Base-by-base conservation (phyloP, 2,888 invertebrate species). In the Dolichopus griseipennis region DNA sequence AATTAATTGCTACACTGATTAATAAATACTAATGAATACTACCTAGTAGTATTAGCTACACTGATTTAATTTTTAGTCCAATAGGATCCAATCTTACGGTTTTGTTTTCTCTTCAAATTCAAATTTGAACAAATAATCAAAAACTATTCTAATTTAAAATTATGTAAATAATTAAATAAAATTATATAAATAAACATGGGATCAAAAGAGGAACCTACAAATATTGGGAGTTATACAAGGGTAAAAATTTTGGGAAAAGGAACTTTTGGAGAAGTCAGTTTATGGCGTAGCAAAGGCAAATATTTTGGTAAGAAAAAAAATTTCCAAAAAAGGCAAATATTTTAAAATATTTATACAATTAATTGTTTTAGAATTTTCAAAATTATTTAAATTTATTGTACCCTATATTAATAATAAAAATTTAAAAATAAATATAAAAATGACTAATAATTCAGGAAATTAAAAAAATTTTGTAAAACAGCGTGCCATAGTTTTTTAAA, bases 221-320 rank as follows among this genome's bases (percentile, higher is more conserved):
- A 18, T 52, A 52, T 52, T 52, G 52, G 52, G 2, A 52, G 18
- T 52, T 52, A 52, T 52, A 52, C 18, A 6, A 52, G 6, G 18
- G 52, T 52, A 18, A 18, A 12, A 52, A 64, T 64, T 15, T 64
- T 64, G 37, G 64, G 64, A 37, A n/a, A 37, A 64, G 64, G 64
- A 20, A 34, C 20, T 37, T 64, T 64, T 37, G 64, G 64, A 8
- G n/a, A 37, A 20, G 37, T 64, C n/a, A 37, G 10, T 10, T n/a
- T 64, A 8, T 64, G 64, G 64, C 15, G 33, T 20, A 37, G 34
- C 20, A 33, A 37, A 37, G 52, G 52, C 1, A 52, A 52, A n/a
- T 52, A 1, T 52, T 52, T 52, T 52, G 52, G 52, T 52, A 52
- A 52, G 52, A 18, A 52, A 37, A 37, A 10, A 37, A 37, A 37